A percentile compares a stretch with the other conserved stretches of the same genome.
Evolutionary conservation across 2,888 invertebrate species (phyloP).

Genomic region (Oscheius sp.): DNA sequence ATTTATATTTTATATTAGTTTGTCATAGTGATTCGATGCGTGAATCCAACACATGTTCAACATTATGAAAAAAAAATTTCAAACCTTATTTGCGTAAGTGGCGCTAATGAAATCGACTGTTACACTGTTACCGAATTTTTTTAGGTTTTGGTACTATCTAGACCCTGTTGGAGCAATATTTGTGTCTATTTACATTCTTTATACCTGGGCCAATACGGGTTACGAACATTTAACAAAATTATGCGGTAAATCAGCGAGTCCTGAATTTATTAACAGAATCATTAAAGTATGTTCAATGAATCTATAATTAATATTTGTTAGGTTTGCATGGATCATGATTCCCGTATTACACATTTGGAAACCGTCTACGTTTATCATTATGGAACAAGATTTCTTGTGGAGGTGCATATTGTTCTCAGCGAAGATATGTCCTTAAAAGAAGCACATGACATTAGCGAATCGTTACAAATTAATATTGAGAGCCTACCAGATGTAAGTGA

Average conservation of each 20-base stretch:
- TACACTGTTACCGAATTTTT: neutral
- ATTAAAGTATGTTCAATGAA: constrained; percentile 57
- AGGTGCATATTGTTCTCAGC: constrained; percentile 72
- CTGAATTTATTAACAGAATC: constrained; percentile 70
- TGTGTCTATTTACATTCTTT: constrained; percentile 73
- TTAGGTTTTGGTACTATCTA: constrained; percentile 70
- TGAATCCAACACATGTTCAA: no score
- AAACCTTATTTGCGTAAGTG: no score
- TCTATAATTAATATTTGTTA: constrained; percentile 20
- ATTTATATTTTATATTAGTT: neutral
- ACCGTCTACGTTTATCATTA: constrained; percentile 74
- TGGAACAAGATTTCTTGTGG: constrained; percentile 72
- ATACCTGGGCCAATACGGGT: constrained; percentile 72
- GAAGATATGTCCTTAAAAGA: constrained; percentile 71
- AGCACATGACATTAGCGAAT: constrained; percentile 74
- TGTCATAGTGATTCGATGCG: neutral
- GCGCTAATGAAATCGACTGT: no score
- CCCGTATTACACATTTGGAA: constrained; percentile 70
- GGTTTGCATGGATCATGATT: constrained; percentile 69
- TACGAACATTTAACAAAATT: constrained; percentile 69
- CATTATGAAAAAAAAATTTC: no score
- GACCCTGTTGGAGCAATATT: constrained; percentile 74
- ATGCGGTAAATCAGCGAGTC: constrained; percentile 65
- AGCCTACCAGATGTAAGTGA: constrained; percentile 67
- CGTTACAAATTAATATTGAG: constrained; percentile 73